Percentiles rank a stretch among this genome's conserved stretches.
These are phyloP conservation scores for Myiopsitta monachus DNA, from an alignment of 2,113 vertebrate genomes.

Conservation along the genomic window DNA sequence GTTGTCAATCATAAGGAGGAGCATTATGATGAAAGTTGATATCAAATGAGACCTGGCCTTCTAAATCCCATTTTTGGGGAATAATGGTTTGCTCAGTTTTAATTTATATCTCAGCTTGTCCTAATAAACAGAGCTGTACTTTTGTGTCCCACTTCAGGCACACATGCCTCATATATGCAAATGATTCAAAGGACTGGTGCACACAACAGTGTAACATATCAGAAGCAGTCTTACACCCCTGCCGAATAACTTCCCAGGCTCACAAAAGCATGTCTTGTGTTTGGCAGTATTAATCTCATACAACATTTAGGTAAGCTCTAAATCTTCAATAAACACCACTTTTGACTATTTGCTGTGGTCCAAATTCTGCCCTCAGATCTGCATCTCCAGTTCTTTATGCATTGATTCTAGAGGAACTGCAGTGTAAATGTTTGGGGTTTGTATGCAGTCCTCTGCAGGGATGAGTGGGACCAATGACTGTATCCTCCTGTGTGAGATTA, in stretches of 20 bases:
- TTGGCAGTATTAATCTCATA: neutral
- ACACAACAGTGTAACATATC: neutral
- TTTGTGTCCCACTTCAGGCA: constrained; percentile 5
- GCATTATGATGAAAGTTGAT: constrained; percentile 17
- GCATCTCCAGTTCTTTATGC: neutral
- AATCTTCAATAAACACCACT: neutral
- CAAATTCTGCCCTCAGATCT: neutral
- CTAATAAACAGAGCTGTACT: neutral
- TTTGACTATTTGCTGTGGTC: neutral
- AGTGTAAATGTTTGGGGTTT: neutral
- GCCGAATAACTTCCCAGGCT: constrained; percentile 6
- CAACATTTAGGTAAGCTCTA: neutral
- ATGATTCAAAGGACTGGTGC: neutral
- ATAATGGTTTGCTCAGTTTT: neutral
- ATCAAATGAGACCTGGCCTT: constrained; percentile 17
- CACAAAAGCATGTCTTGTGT: neutral
- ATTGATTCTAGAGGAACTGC: neutral
- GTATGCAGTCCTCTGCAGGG: neutral
- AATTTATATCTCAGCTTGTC: neutral
- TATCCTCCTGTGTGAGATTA: neutral
- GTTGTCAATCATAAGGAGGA: constrained; percentile 46
- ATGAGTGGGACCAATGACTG: neutral
- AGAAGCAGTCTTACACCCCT: neutral
- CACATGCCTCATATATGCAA: neutral
- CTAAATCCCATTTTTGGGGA: constrained; percentile 23